Evolutionary conservation across 2,888 invertebrate genomes (phyloP).

Genomic region (Volucella inflata): DNA sequence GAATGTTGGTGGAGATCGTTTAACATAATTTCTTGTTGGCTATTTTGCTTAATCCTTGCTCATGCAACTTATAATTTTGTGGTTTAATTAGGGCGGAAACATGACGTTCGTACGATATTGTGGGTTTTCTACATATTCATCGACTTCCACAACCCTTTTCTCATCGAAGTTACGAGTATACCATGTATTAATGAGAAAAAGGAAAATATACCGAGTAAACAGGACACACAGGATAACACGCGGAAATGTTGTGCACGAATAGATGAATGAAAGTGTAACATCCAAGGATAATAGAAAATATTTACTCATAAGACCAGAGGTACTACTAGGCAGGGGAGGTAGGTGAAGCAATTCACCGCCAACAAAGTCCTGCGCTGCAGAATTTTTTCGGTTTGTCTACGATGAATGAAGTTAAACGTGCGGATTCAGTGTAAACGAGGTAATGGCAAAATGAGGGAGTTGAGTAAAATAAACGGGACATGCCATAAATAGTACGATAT

Average conservation of each 20-base stretch:
- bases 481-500: no score
- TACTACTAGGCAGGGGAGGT: background rate
- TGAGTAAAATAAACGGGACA: no score
- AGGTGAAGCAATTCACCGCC: background rate
- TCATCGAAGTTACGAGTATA: slow-evolving; percentile 37
- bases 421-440: slow-evolving; percentile 2
- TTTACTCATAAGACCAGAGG: slow-evolving; percentile 49
- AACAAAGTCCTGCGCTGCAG: slow-evolving; percentile 6
- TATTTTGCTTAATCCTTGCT: slow-evolving; percentile 24
- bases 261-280: slow-evolving; percentile 18
- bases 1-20: slow-evolving; percentile 29
- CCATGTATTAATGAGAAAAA: slow-evolving; percentile 1
- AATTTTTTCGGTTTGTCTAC: slow-evolving; percentile 24
- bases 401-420: slow-evolving; percentile 20
- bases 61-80: slow-evolving; percentile 65
- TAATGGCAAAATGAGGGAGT: background rate
- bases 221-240: slow-evolving; percentile 33
- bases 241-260: slow-evolving; percentile 45
- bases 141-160: background rate
- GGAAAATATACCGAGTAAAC: background rate
- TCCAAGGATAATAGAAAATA: slow-evolving; percentile 32
- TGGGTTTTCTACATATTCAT: background rate
- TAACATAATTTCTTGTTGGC: slow-evolving; percentile 48
- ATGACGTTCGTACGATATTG: slow-evolving; percentile 46
- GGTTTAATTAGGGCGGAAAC: slow-evolving; percentile 69